Evolutionary conservation across 2,797 vertebrate genomes (phyloP).

Genomic region (Cuculus canorus): DNA sequence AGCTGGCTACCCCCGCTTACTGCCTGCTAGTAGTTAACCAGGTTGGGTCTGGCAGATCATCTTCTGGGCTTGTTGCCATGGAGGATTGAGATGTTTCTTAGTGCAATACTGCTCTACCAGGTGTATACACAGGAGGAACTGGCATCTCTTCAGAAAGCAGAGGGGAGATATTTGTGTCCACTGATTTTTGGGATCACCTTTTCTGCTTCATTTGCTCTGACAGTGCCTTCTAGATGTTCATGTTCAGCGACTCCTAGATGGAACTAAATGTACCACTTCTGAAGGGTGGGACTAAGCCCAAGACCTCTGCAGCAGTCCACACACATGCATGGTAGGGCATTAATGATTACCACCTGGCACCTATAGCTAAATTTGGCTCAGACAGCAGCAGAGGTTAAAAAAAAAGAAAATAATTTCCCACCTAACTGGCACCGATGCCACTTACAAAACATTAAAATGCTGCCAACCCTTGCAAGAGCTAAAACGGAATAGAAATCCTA

Average conservation of each 20-base stretch:
- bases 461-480: neutral
- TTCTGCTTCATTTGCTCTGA: slow-evolving; percentile 56
- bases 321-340: neutral
- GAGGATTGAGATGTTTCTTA: slow-evolving; percentile 61
- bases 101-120: slow-evolving; percentile 31
- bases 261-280: neutral
- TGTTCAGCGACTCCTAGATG: neutral
- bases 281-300: neutral
- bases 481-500: neutral
- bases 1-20: neutral
- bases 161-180: slow-evolving; percentile 39
- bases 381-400: neutral
- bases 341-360: neutral
- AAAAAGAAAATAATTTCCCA: neutral
- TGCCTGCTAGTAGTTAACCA: slow-evolving; percentile 14
- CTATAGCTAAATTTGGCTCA: neutral
- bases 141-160: slow-evolving; percentile 54
- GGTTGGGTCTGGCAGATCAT: slow-evolving; percentile 16
- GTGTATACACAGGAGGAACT: slow-evolving; percentile 67
- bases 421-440: neutral
- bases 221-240: neutral
- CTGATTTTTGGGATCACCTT: slow-evolving; percentile 45
- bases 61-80: slow-evolving; percentile 62
- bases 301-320: neutral
- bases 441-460: neutral